Base-by-base conservation (phyloP, 2,113 vertebrate species). In the Phocoena sinus region DNA sequence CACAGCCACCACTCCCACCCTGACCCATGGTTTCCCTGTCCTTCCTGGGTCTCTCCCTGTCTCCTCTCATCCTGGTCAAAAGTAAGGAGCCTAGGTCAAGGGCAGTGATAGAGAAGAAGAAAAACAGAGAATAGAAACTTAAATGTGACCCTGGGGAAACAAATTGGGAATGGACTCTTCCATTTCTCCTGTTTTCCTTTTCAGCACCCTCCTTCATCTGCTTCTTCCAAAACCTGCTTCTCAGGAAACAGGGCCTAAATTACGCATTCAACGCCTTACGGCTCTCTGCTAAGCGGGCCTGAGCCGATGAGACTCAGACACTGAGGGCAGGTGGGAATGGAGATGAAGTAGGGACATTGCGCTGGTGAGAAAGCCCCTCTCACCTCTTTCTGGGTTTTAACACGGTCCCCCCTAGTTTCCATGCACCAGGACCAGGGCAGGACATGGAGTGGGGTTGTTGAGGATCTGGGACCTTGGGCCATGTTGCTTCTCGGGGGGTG, bases 11-110 rank as follows among this genome's bases (percentile, higher is more conserved):
- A 14, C 26, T n/a, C 36, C 21, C 41, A 2, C 8, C 20, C 9
- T 33, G 1, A 0, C 1, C 41, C 5, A 0, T 0, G 1, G 41
- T 23, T 50, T 41, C 33, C 60, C 67, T 1, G 25, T 71, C n/a
- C 41, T 81, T 84, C 28, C 33, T 25, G 58, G 1, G 36, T 63
- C 50, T 85, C 28, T 53, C 50, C 53, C 8, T 11, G 2, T 15
- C 33, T 74, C 25, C 13, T 94, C 73, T 85, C 33, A 10, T 80
- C 87, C 58, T 5, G 31, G 28, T 85, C 85, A 86, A 65, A 60
- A 1, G 12, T 60, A 26, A 15, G 36, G 17, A 88, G 10, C 21
- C 76, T 25, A 15, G 26, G 23, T 31, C 50, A 70, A 38, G 44
- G 63, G 36, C 70, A 36, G 5, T 23, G 60, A n/a, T 26, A 6